phyloP scores from a whole-genome alignment of 2,113 vertebrate species.

The Galeopterus variegatus region DNA sequence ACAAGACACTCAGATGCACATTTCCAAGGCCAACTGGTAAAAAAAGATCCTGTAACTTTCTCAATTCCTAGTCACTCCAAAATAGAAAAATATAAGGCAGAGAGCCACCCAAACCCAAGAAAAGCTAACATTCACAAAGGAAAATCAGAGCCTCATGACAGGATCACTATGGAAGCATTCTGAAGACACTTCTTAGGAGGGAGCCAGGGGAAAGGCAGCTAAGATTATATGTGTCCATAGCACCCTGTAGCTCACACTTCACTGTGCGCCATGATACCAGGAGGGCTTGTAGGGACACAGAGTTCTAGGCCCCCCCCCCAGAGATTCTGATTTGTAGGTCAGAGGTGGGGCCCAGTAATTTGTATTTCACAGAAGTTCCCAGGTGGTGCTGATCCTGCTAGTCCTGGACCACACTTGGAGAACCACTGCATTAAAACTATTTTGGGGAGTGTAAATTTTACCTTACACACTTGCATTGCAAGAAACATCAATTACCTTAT shows the following conservation, averaged over 20 bases:
- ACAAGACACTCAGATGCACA: not conserved
- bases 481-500: not conserved
- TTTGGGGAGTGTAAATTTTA: not conserved
- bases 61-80: not conserved
- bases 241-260: not conserved
- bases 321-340: not conserved
- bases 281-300: not conserved
- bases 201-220: not conserved
- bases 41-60: not conserved
- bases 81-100: not conserved
- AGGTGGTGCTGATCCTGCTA: not conserved
- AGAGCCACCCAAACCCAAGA: not conserved
- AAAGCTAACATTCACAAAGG: not conserved
- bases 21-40: not conserved
- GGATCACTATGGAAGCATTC: not conserved
- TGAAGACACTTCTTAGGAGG: constrained; percentile 11
- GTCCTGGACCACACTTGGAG: not conserved
- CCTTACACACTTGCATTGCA: not conserved
- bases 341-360: not conserved
- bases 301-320: not conserved
- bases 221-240: not conserved
- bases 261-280: too few species aligned
- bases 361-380: not conserved
- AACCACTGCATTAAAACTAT: not conserved
- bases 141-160: not conserved